A percentile compares a stretch with the other conserved stretches of the same genome.
Conservation (phyloP, 2,113 vertebrate genomes). For the Megaceryle torquata region DNA sequence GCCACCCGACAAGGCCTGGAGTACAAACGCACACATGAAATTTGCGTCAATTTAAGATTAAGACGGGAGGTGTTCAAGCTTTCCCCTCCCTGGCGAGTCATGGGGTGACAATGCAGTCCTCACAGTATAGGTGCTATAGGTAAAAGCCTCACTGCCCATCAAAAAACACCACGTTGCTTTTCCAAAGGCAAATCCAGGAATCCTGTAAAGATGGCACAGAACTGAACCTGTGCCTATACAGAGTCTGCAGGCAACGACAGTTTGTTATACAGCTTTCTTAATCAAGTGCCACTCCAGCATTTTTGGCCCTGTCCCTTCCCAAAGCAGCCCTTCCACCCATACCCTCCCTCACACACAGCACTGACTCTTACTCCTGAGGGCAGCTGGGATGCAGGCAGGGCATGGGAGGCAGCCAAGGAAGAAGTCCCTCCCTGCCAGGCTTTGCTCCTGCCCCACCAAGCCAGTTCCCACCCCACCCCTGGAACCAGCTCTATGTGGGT, state of each 20-base stretch:
- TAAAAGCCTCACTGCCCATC: neutral
- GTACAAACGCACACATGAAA: neutral
- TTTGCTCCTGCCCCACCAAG: neutral
- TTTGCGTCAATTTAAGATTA: neutral
- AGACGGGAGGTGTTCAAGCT: neutral
- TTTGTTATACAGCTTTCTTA: neutral
- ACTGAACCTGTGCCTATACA: rapidly evolving
- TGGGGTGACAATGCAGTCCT: neutral
- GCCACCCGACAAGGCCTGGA: rapidly evolving
- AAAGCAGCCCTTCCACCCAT: neutral
- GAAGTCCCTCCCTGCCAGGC: neutral
- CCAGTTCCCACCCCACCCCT: neutral
- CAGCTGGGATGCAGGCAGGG: rapidly evolving
- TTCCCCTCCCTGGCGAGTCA: neutral
- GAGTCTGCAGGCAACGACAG: no score
- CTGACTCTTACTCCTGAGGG: rapidly evolving
- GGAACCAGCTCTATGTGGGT: rapidly evolving
- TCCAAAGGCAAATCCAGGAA: neutral
- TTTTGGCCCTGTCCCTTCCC: neutral
- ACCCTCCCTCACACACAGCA: neutral
- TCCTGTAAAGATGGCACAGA: neutral
- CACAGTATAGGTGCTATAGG: neutral
- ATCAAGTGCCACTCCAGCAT: neutral
- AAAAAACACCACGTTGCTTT: neutral
- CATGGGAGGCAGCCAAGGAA: neutral